These are phyloP conservation scores for Bufo bufo DNA, from an alignment of 2,113 vertebrate species.

Conservation along the genomic window DNA sequence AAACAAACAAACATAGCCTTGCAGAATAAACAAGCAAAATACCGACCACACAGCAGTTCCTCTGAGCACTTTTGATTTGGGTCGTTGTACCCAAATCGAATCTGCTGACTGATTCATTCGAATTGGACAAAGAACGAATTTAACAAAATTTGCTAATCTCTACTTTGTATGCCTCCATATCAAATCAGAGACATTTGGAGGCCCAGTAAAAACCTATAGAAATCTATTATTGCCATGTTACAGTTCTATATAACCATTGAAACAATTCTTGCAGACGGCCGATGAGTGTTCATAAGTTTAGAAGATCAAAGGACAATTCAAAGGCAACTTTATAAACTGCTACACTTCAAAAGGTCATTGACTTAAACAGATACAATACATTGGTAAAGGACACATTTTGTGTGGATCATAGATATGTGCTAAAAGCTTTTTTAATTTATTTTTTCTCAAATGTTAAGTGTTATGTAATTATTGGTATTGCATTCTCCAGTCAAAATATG, in stretches of 20 bases:
- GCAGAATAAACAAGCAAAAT: too few relatives aligned
- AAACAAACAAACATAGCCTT: too few relatives aligned
- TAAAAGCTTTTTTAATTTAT: slow-evolving; percentile 30
- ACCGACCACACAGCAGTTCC: too few relatives aligned
- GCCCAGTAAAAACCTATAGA: not conserved
- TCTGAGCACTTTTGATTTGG: too few relatives aligned
- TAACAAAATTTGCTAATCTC: too few relatives aligned
- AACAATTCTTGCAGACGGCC: not conserved
- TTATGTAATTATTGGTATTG: slow-evolving; percentile 33
- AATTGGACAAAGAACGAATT: too few relatives aligned
- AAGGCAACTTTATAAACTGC: not conserved
- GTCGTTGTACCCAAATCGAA: too few relatives aligned
- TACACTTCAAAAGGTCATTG: not conserved
- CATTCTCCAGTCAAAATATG: slow-evolving; percentile 30
- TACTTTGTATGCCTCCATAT: too few relatives aligned
- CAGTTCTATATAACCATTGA: not conserved
- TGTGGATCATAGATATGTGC: not conserved
- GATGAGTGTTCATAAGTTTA: not conserved
- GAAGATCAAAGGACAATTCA: slow-evolving; percentile 4
- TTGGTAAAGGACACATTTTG: slow-evolving; percentile 21
- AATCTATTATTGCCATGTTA: not conserved
- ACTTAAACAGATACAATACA: slow-evolving; percentile 25
- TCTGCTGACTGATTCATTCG: too few relatives aligned
- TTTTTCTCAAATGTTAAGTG: not conserved
- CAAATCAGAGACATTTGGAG: not conserved